Base-by-base conservation (phyloP, 2,797 vertebrate genomes). In the Apodemus agrarius region DNA sequence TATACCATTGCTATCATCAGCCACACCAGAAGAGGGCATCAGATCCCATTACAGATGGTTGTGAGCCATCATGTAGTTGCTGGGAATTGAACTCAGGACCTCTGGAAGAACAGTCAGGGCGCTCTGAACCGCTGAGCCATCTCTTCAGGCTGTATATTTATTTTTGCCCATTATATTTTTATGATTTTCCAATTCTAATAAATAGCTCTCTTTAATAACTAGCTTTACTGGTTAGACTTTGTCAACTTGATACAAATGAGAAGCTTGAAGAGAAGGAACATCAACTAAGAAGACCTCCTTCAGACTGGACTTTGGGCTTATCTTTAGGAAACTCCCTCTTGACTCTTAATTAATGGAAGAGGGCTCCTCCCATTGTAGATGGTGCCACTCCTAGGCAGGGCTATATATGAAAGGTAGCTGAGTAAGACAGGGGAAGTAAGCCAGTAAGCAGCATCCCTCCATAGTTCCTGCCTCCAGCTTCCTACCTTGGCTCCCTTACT, bases 181-280 rank as follows among this genome's bases (percentile, higher is more conserved):
- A 78, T 85, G 10, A 59, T n/a, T 65, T 89, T 94, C 76, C 75
- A 89, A 37, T 22, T 72, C 31, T 65, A 89, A 96, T 92, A 87
- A 78, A 84, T 83, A 80, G 74, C 9, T 65, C 52, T 90, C 52
- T 82, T 93, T 82, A 88, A 89, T 90, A 88, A 63, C 19, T 21
- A 93, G 26, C 31, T 89, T 81, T 69, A 16, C 21, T 86, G 17
- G 46, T 5, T 86, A 69, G 31, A 69, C 16, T 63, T 52, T 7
- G 12, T 37, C 83, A n/a, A 86, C 31, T 69, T 24, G 31, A 52
- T 26, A 37, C 31, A 86, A 69, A 52, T 49, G 83, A 52, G 63
- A 69, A n/a, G 21, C 21, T 34, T 85, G 63, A 29, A 65, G 49
- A 67, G 43, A 85, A 31, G 21, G 12, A 67, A 2, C 4, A 3